Percentiles rank a stretch among this genome's conserved stretches.
These are phyloP conservation scores for Rhopalosiphum padi DNA, from an alignment of 1,140 invertebrate species.

Conservation along the genomic window DNA sequence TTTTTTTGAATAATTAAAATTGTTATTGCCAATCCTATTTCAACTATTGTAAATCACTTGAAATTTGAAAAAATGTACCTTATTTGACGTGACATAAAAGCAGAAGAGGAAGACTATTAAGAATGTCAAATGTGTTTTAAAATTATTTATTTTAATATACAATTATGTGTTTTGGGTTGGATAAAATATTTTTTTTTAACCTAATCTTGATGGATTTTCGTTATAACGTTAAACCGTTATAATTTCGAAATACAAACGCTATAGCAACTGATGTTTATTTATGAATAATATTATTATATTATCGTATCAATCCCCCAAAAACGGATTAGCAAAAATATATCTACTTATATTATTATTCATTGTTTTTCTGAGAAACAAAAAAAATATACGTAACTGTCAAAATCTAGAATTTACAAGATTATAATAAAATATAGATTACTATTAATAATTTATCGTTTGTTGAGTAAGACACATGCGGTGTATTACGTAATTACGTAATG, in stretches of 20 bases:
- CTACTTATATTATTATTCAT: neutral
- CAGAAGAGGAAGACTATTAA: neutral
- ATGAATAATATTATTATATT: neutral
- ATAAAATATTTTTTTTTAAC: neutral
- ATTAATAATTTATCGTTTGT: too few species aligned
- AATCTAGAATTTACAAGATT: neutral
- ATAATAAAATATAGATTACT: too few species aligned
- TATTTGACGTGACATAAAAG: neutral
- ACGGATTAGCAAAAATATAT: neutral
- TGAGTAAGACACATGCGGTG: neutral
- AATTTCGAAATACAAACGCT: neutral
- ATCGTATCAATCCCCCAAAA: too few species aligned
- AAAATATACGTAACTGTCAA: neutral
- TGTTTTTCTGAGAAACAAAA: neutral
- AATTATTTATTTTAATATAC: neutral
- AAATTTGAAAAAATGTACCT: neutral
- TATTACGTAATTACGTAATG: neutral
- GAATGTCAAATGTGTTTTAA: neutral
- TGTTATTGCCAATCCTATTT: neutral
- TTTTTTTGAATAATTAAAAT: neutral
- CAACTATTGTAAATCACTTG: neutral
- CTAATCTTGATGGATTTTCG: neutral
- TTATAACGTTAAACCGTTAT: neutral
- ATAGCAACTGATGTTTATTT: neutral
- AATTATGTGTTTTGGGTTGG: neutral